Percentiles rank a stretch among this genome's conserved stretches.
Evolutionary conservation across 2,797 vertebrate genomes (phyloP).

Genomic region (Enteromius anoplus): DNA sequence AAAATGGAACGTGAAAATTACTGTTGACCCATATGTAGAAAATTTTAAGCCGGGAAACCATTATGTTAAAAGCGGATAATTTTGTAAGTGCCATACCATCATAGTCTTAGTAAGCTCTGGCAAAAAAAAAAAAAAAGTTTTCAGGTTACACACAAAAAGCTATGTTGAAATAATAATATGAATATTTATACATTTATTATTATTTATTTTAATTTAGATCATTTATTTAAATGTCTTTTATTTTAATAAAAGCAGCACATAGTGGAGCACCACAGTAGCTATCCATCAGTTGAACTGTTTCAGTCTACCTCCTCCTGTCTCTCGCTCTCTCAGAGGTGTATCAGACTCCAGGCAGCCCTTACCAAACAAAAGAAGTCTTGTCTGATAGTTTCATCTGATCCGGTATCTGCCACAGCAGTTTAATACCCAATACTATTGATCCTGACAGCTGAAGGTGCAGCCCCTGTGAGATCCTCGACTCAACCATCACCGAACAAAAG

Average conservation of each 20-base stretch:
- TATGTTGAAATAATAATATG: background rate
- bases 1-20: conserved; percentile 27
- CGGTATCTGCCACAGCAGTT: conserved; percentile 37
- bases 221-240: background rate
- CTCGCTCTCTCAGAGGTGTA: conserved; percentile 72
- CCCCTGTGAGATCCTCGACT: conserved; percentile 22
- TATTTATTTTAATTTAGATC: background rate
- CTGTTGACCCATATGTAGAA: background rate
- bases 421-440: conserved; percentile 46
- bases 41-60: background rate
- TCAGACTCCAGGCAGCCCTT: conserved; percentile 58
- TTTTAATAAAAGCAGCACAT: background rate
- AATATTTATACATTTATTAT: background rate
- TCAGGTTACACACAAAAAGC: background rate
- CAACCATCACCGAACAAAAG: conserved; percentile 33
- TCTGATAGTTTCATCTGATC: conserved; percentile 52
- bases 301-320: conserved; percentile 49
- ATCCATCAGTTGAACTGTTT: conserved; percentile 29
- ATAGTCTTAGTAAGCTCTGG: background rate
- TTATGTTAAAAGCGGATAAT: background rate
- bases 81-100: background rate
- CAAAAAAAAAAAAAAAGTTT: background rate
- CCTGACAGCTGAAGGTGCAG: conserved; percentile 51
- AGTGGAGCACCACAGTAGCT: background rate
- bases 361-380: conserved; percentile 64